Base-by-base conservation (phyloP, 2,113 vertebrate genomes). In the Cepphus grylle region DNA sequence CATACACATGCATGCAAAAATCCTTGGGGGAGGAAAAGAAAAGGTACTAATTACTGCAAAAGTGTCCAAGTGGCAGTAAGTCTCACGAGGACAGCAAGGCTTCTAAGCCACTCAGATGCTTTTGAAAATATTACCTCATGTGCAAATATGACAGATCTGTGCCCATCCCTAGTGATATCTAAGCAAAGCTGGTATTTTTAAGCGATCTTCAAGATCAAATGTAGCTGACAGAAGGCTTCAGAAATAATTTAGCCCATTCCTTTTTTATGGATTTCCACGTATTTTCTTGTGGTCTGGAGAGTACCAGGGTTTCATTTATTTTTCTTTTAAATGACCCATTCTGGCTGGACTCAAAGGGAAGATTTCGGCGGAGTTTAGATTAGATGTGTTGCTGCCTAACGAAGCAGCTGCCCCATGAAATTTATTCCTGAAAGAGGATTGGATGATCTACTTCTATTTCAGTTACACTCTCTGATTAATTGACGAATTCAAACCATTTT, bases 221-320 rank as follows among this genome's bases (percentile, higher is more conserved):
- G 16, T 25, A 90, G 23, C 45, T 80, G 56, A 63, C 26, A 47
- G 36, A 85, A 94, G 38, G 62, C 17, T 81, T 84, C 25, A 85
- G n/a, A 83, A 82, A 55, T 53, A 36, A 70, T 73, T 84, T 52
- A 76, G 36, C 29, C 74, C 30, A 7, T 89, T 93, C 13, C 4
- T n/a, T 73, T 74, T 66, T 73, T 52, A 90, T n/a, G 70, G 72
- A 49, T 88, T 91, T 88, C 56, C 23, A 58, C 0, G 0, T 67
- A 40, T 93, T 95, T 96, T 87, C 63, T 69, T 96, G 83, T 81
- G 63, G 50, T 95, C 88, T 95, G 13, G 2, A 96, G 69, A 92
- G 91, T 93, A 94, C 88, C 91, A 97, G 96, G 43, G 78, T 85
- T 91, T 93, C 18, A 26, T 70, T 79, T 45, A 7, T n/a, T 66